Conservation (phyloP, 2,113 vertebrate species). For the Pseudolaguvia tuberculata region DNA sequence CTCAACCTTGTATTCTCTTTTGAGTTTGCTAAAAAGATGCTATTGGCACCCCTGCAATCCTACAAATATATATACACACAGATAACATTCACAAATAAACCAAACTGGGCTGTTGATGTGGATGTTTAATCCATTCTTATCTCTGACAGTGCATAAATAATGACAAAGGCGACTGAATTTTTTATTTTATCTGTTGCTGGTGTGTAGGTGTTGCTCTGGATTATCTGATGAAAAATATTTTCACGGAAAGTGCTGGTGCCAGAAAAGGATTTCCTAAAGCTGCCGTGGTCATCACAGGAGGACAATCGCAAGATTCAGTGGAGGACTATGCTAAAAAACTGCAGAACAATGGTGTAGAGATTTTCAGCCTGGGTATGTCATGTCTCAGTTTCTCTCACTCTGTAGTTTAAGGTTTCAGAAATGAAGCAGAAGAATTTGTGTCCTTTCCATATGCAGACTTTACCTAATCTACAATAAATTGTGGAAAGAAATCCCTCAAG, state of each 20-base stretch:
- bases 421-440: background rate
- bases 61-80: background rate
- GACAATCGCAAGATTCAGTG: slow-evolving; percentile 84
- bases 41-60: no score
- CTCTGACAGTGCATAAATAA: background rate
- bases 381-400: slow-evolving; percentile 10
- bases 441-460: background rate
- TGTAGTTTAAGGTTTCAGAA: background rate
- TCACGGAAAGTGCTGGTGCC: slow-evolving; percentile 79
- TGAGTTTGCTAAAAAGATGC: no score
- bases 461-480: background rate
- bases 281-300: slow-evolving; percentile 86
- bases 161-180: background rate
- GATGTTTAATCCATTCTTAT: background rate
- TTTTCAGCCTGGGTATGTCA: slow-evolving; percentile 86
- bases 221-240: slow-evolving; percentile 76
- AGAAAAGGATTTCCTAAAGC: slow-evolving; percentile 86
- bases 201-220: slow-evolving; percentile 82
- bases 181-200: slow-evolving; percentile 21
- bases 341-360: slow-evolving; percentile 82
- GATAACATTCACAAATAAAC: slow-evolving; percentile 20
- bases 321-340: slow-evolving; percentile 79
- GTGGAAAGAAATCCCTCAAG: background rate
- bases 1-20: no score
- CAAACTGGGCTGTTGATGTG: background rate